Evolutionary conservation across 2,888 invertebrate species (phyloP).

Genomic region (Drosophila testacea): DNA sequence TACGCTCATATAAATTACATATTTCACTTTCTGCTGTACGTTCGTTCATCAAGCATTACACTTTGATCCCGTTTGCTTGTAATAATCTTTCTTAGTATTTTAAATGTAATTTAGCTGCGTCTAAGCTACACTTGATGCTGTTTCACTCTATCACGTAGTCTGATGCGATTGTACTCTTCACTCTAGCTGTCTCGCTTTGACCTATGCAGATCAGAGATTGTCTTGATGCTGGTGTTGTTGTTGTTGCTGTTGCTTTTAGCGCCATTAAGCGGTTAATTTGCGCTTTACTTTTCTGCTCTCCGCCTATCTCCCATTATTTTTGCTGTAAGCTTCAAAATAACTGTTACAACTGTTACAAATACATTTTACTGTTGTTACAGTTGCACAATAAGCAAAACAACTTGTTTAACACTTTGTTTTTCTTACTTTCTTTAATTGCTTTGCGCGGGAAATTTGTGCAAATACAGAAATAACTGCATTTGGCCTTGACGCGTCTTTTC

Average conservation of each 20-base stretch:
- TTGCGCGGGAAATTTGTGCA: slow-evolving; percentile 19
- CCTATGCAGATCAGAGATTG: slow-evolving; percentile 35
- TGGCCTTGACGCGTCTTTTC: slow-evolving; percentile 56
- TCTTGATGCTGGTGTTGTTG: slow-evolving; percentile 11
- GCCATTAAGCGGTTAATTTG: slow-evolving; percentile 62
- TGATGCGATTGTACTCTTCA: not conserved
- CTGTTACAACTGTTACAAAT: slow-evolving; percentile 50
- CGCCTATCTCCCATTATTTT: slow-evolving; percentile 1
- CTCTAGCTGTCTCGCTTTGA: slow-evolving; percentile 36
- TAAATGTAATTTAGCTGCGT: slow-evolving; percentile 18
- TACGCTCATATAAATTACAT: slow-evolving; percentile 35
- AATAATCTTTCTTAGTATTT: slow-evolving; percentile 21
- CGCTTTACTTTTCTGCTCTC: slow-evolving; percentile 35
- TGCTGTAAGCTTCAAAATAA: slow-evolving; percentile 35
- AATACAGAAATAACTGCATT: slow-evolving; percentile 40
- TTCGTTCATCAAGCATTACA: slow-evolving; percentile 43
- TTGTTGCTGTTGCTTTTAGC: slow-evolving; percentile 23
- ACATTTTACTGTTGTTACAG: slow-evolving; percentile 45
- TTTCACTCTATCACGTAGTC: not conserved
- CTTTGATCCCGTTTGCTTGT: slow-evolving; percentile 53
- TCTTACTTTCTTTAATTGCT: slow-evolving; percentile 55
- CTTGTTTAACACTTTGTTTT: slow-evolving; percentile 46
- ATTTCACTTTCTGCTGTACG: slow-evolving; percentile 24
- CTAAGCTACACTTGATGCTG: slow-evolving; percentile 22
- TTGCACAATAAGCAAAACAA: slow-evolving; percentile 50